These are phyloP conservation scores for Anoplius nigerrimus DNA, from an alignment of 2,888 invertebrate genomes.

Conservation along the genomic window DNA sequence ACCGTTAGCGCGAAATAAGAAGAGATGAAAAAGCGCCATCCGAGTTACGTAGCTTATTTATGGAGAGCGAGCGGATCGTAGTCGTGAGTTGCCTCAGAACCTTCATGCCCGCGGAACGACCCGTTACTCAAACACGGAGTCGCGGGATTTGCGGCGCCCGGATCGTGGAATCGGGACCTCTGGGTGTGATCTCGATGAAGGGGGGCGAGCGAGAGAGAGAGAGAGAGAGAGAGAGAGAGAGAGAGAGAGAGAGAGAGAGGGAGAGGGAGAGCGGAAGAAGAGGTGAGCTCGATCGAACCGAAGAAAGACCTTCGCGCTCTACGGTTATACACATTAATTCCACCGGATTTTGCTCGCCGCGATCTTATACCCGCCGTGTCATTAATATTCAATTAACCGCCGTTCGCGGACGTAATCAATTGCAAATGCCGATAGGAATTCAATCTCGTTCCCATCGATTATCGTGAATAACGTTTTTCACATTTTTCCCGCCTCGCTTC, in stretches of 20 bases:
- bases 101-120: conserved; percentile 51
- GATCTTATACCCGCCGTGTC: conserved; percentile 54
- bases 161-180: conserved; percentile 43
- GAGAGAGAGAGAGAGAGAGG: conserved; percentile 51
- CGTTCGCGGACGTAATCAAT: not conserved
- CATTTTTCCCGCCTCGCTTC: too few species aligned
- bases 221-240: conserved; percentile 47
- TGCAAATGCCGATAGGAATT: too few species aligned
- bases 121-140: conserved; percentile 60
- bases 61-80: conserved; percentile 46
- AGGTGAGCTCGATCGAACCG: too few species aligned
- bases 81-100: conserved; percentile 52
- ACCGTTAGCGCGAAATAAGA: conserved; percentile 26
- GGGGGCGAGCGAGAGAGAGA: conserved; percentile 35
- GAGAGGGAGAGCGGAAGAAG: too few species aligned
- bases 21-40: conserved; percentile 33
- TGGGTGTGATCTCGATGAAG: conserved; percentile 43
- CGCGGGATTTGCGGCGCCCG: conserved; percentile 22
- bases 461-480: too few species aligned
- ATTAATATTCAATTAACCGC: conserved; percentile 62
- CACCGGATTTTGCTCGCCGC: conserved; percentile 58
- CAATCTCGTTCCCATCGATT: too few species aligned
- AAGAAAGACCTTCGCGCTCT: conserved; percentile 38
- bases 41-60: conserved; percentile 56
- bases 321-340: conserved; percentile 65